Evolutionary conservation across 2,888 invertebrate species (phyloP), one percentile per base, ranked within the genome.

Genomic region (Hanleya hanleyi): DNA sequence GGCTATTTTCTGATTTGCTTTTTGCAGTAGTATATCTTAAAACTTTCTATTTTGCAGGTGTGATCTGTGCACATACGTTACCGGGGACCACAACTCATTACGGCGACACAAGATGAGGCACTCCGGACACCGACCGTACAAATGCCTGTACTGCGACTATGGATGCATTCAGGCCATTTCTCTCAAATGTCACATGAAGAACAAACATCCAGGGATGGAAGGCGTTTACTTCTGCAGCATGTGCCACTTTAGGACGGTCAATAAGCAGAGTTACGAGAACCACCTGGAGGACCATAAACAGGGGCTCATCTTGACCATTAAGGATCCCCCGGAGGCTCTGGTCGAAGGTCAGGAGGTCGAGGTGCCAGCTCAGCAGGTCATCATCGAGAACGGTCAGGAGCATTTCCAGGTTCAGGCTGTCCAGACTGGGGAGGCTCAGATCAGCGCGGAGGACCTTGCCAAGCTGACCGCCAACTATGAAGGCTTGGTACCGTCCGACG

Each of bases 21-120:
- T 18, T 41, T 12, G 18, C 9, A 41, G 9, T 9, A 41, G 9
- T 41, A 12, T 12, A 12, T 41, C 18, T 41, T 41, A 29, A 29
- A 2, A 29, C 29, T 1, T 29, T 29, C 15, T 57, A 15, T 22
- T 65, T 82, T 81, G 1, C 77, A 92, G 93, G 49, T 96, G 96
- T 87, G 93, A 94, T 41, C 90, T 92, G 66, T 96, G 96, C 89
- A 91, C 92, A 4, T 96, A 95, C 88, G 91, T 93, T 50, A 94
- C 95, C 4, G 93, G 94, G 1, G 96, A 96, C 88, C 96, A 96
- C 90, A 96, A 96, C 89, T 94, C 96, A 0, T 92, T 96, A 79
- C 92, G 96, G 33, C 92, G 96, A 1, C 96, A 96, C 90, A 94
- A 94, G 83, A 93, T 94, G 91, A 92, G 93, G 15, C 96, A 96